Conservation (phyloP, 1,140 invertebrate species). For the Drosophila busckii region DNA sequence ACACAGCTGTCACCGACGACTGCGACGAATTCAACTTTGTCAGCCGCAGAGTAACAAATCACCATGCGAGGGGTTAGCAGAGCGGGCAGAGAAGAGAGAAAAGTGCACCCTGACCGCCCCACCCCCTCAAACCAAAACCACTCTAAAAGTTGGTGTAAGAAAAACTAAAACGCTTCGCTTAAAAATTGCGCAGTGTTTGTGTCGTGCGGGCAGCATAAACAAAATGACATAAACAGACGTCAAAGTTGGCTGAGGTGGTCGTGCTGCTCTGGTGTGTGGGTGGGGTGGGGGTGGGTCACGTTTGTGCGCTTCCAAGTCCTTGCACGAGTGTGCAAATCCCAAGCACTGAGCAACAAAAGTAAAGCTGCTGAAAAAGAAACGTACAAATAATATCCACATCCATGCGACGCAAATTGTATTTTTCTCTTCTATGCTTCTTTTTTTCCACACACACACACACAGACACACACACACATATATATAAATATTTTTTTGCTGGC, state of each 20-base stretch:
- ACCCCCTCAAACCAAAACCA: neutral
- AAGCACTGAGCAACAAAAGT: constrained; percentile 48
- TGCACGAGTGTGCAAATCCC: constrained; percentile 61
- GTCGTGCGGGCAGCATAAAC: constrained; percentile 55
- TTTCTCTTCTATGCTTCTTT: constrained; percentile 23
- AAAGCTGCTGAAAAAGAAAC: constrained; percentile 38
- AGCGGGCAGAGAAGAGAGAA: constrained; percentile 1
- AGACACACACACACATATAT: too few relatives aligned
- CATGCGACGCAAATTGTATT: constrained; percentile 60
- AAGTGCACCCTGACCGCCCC: neutral
- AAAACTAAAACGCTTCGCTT: constrained; percentile 30
- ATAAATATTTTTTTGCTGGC: constrained; percentile 1
- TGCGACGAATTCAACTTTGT: constrained; percentile 32
- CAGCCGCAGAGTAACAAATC: constrained; percentile 29
- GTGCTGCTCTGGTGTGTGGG: neutral
- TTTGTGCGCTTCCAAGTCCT: constrained; percentile 46
- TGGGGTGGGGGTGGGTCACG: neutral
- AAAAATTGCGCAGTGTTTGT: constrained; percentile 49
- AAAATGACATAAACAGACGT: constrained; percentile 59
- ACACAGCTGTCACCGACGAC: constrained; percentile 33
- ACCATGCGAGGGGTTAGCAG: neutral
- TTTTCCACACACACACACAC: constrained; percentile 12
- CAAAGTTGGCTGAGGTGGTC: neutral
- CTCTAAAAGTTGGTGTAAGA: neutral
- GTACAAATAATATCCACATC: constrained; percentile 61